Percentiles rank a stretch among this genome's conserved stretches.
Evolutionary conservation across 2,888 invertebrate species (phyloP).

Genomic region (Oxyteleia sp.): DNA sequence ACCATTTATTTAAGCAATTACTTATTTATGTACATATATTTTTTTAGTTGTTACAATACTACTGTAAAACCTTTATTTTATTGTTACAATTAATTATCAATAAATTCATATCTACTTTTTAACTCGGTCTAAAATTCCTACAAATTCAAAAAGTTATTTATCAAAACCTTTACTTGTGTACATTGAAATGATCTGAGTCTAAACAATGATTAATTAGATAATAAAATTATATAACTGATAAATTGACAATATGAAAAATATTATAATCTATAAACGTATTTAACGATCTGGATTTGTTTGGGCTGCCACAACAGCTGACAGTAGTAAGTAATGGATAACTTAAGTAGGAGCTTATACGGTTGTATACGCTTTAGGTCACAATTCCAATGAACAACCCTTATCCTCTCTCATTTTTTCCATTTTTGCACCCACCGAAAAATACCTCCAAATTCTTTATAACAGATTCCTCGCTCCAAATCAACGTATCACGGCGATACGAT

Average conservation of each 20-base stretch:
- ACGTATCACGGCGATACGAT: background rate
- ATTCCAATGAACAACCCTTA: background rate
- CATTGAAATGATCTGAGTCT: too few relatives aligned
- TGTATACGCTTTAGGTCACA: slow-evolving; percentile 34
- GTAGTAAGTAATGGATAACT: slow-evolving; percentile 84
- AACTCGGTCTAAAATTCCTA: too few relatives aligned
- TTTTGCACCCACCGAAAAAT: background rate
- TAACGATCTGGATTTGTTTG: slow-evolving; percentile 77
- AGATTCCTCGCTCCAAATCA: background rate
- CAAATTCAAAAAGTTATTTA: too few relatives aligned
- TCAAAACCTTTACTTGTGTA: background rate
- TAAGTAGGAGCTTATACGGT: slow-evolving; percentile 45
- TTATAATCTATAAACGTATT: slow-evolving; percentile 16
- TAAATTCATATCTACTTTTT: too few relatives aligned
- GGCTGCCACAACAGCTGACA: slow-evolving; percentile 85
- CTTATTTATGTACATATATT: too few relatives aligned
- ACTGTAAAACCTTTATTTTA: too few relatives aligned
- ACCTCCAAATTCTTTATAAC: slow-evolving; percentile 1
- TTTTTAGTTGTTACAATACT: too few relatives aligned
- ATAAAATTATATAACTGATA: background rate
- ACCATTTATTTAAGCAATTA: too few relatives aligned
- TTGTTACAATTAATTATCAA: too few relatives aligned
- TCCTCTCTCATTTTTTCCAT: background rate
- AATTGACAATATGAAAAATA: background rate
- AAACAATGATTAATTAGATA: background rate